These are phyloP conservation scores for Microchrysa polita DNA, from an alignment of 2,888 invertebrate genomes.

Conservation along the genomic window DNA sequence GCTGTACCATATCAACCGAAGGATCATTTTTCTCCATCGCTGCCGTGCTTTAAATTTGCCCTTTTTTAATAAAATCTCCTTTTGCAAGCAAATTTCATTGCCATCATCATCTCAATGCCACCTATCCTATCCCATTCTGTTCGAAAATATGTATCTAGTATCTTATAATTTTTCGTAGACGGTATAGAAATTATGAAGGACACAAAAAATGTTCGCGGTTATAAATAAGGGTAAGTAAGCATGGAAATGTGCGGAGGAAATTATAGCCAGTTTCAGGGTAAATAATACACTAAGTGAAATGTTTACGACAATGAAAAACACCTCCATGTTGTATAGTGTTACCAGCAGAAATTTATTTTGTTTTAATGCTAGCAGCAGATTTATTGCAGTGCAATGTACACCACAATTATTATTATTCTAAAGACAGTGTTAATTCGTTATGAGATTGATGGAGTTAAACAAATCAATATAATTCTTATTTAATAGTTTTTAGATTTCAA, in stretches of 20 bases:
- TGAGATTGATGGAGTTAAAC: too few species aligned
- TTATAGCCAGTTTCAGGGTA: slow-evolving; percentile 16
- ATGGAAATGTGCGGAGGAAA: slow-evolving; percentile 1
- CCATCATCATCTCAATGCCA: slow-evolving; percentile 54
- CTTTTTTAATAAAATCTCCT: slow-evolving; percentile 38
- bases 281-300: slow-evolving; percentile 54
- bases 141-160: slow-evolving; percentile 27
- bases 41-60: slow-evolving; percentile 14
- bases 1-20: not conserved
- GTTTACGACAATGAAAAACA: slow-evolving; percentile 55
- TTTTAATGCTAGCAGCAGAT: too few species aligned
- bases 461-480: too few species aligned
- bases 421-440: too few species aligned
- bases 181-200: slow-evolving; percentile 4
- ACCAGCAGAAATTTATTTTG: too few species aligned
- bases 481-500: too few species aligned
- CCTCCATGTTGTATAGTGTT: slow-evolving; percentile 44
- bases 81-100: slow-evolving; percentile 45
- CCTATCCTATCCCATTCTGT: slow-evolving; percentile 30
- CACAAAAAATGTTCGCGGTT: slow-evolving; percentile 11
- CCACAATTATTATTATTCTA: too few species aligned
- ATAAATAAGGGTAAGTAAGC: slow-evolving; percentile 29
- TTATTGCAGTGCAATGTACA: too few species aligned
- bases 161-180: slow-evolving; percentile 34
- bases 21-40: slow-evolving; percentile 31